phyloP scores from a whole-genome alignment of 2,113 vertebrate species.

The Bubalus kerabau region DNA sequence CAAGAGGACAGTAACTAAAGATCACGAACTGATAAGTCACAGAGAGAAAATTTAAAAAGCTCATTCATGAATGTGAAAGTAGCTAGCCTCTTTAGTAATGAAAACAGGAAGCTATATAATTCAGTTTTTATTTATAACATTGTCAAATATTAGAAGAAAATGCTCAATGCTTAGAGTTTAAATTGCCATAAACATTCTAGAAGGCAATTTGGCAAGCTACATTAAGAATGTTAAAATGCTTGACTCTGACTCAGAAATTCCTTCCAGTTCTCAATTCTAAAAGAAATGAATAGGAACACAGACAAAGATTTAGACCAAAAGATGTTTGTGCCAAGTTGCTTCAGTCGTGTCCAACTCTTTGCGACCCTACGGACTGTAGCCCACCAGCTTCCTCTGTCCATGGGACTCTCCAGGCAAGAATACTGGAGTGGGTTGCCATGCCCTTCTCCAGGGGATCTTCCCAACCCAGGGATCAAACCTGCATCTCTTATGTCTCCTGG shows the following conservation, averaged over 20 bases:
- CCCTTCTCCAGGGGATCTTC: not conserved
- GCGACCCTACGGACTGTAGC: not conserved
- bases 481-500: not conserved
- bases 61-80: not conserved
- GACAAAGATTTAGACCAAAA: not conserved
- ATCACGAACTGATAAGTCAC: not conserved
- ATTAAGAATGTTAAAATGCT: not conserved
- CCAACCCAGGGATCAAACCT: not conserved
- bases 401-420: not conserved
- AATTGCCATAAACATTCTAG: not conserved
- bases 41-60: not conserved
- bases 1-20: not conserved
- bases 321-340: not conserved
- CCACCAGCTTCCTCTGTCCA: not conserved
- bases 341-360: not conserved
- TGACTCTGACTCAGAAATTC: not conserved
- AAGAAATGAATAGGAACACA: not conserved
- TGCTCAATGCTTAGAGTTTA: not conserved
- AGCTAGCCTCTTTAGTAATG: not conserved
- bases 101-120: not conserved
- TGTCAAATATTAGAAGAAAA: not conserved
- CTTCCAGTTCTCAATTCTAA: not conserved
- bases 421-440: not conserved
- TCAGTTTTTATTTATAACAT: not conserved
- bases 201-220: not conserved